A percentile compares a stretch with the other conserved stretches of the same genome.
Conservation (phyloP, 2,888 invertebrate species). For the Thyatira batis region DNA sequence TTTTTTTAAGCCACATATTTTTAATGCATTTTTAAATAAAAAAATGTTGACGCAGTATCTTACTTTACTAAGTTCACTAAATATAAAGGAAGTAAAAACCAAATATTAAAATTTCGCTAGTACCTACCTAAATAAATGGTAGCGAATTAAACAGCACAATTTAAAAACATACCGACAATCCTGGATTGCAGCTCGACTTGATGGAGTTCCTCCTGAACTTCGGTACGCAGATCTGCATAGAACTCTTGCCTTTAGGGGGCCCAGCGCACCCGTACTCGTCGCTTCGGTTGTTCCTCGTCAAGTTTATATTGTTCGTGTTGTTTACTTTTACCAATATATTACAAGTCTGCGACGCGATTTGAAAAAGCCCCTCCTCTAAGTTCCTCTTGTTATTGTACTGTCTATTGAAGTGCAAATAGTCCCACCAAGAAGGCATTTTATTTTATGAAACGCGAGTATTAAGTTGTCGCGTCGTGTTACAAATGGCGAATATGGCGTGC, state of each 20-base stretch:
- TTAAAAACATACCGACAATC: slow-evolving; percentile 77
- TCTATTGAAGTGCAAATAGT: slow-evolving; percentile 79
- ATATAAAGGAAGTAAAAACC: too few species aligned
- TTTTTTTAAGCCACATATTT: background rate
- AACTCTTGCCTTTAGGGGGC: slow-evolving; percentile 66
- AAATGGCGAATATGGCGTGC: slow-evolving; percentile 5
- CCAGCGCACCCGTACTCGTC: slow-evolving; percentile 83
- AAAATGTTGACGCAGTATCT: too few species aligned
- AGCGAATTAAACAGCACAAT: background rate
- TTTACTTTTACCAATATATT: slow-evolving; percentile 89
- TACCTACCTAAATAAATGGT: too few species aligned
- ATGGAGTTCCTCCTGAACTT: slow-evolving; percentile 76
- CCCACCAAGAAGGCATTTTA: slow-evolving; percentile 85
- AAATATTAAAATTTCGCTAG: background rate
- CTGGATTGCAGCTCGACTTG: slow-evolving; percentile 81
- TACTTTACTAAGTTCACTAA: too few species aligned
- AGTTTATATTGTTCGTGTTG: slow-evolving; percentile 88
- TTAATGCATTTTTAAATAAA: background rate
- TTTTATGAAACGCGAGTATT: slow-evolving; percentile 37
- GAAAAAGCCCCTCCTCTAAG: slow-evolving; percentile 88
- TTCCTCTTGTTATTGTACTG: slow-evolving; percentile 83
- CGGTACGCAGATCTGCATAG: slow-evolving; percentile 83
- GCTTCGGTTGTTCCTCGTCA: slow-evolving; percentile 85
- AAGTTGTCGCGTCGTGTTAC: slow-evolving; percentile 33
- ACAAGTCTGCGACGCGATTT: slow-evolving; percentile 90